Base-by-base conservation (phyloP, 1,140 invertebrate species). In the Drosophila auraria region DNA sequence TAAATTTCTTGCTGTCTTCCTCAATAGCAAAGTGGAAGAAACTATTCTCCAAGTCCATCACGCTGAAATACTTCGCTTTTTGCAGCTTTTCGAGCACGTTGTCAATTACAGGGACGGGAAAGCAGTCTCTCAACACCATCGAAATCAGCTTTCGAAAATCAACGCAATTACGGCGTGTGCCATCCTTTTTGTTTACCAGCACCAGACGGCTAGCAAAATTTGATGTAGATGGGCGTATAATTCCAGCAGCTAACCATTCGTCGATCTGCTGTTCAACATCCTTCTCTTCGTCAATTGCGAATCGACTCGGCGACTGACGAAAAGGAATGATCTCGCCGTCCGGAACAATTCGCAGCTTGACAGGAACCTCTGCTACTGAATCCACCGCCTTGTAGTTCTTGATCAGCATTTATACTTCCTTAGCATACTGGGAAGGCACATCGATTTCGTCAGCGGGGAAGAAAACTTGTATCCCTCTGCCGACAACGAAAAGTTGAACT, bases 241-340 rank as follows among this genome's bases (percentile, higher is more conserved):
- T 23, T 60, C 3, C n/a, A 23, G n/a, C 9, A 33, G 7, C 30
- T 38, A 56, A 38, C 30, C 17, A 57, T 17, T 38, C 54, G 14
- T 40, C 33, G 9, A 56, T 38, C 36, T 56, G 33, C n/a, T 23
- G 8, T 23, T 42, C 20, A 3, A 57, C 54, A 38, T 57, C 11
- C 2, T 38, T 56, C 17, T 57, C 11, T 9, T 40, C 6, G 30
- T 20, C 36, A 25, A 25, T 42, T 5, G 7, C 42, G 17, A 61
- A 33, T 14, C 30, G 15, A 27, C 42, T 47, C 33, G 42, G 42
- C 1, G 27, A 27, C 12, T 45, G 14, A 27, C 40, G 57, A 45
- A 33, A 60, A 5, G 42, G 12, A 3, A 60, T 15, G 17, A 47
- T 61, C 17, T 61, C n/a, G 5, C 44, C 59, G 23, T 61, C 44